Percentiles rank a stretch among this genome's conserved stretches.
These are phyloP conservation scores for Philopedon plagiatum DNA, from an alignment of 2,888 invertebrate species.

Conservation along the genomic window DNA sequence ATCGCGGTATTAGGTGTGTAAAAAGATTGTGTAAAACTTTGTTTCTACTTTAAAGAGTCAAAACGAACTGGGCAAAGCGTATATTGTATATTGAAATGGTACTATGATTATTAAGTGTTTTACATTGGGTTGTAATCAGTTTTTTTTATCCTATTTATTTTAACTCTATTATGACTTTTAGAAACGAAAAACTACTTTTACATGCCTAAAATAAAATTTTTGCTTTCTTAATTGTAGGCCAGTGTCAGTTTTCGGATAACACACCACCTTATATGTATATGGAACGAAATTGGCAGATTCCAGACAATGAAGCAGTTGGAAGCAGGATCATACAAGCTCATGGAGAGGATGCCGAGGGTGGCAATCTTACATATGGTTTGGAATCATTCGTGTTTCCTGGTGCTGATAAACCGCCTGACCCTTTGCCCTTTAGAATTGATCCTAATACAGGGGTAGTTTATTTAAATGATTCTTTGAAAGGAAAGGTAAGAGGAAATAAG, in stretches of 20 bases:
- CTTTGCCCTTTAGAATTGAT: constrained; percentile 84
- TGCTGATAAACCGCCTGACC: constrained; percentile 64
- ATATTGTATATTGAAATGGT: too few species aligned
- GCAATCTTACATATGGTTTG: constrained; percentile 77
- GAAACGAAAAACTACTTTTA: too few species aligned
- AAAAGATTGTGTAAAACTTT: too few species aligned
- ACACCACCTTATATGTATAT: constrained; percentile 76
- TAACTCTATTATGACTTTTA: too few species aligned
- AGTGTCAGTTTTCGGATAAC: constrained; percentile 53
- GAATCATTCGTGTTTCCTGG: constrained; percentile 70
- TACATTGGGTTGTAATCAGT: too few species aligned
- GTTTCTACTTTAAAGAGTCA: too few species aligned
- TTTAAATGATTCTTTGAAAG: constrained; percentile 83
- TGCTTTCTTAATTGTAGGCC: constrained; percentile 12
- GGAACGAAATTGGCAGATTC: constrained; percentile 82
- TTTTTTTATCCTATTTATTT: too few species aligned
- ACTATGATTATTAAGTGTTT: too few species aligned
- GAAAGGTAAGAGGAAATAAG: constrained; percentile 74
- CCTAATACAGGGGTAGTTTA: constrained; percentile 82
- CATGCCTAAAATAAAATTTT: not conserved
- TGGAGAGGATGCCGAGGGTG: constrained; percentile 77
- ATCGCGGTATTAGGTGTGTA: too few species aligned
- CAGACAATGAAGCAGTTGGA: constrained; percentile 81
- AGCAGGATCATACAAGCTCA: constrained; percentile 79
- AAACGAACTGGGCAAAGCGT: too few species aligned